These are phyloP conservation scores for Tupaia chinensis DNA, from an alignment of 2,113 vertebrate genomes.

Conservation along the genomic window DNA sequence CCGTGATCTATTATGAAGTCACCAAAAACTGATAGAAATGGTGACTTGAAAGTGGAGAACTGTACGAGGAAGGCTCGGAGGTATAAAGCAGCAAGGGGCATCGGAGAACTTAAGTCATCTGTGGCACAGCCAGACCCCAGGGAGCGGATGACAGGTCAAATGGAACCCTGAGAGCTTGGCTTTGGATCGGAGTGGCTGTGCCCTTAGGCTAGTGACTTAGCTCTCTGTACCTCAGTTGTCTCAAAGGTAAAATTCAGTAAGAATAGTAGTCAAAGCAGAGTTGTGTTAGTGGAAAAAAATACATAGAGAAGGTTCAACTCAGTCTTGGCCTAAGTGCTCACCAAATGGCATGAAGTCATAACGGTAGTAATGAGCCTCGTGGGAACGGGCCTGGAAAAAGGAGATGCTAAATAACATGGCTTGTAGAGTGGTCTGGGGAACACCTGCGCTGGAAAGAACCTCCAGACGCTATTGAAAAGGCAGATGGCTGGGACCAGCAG, in stretches of 20 bases:
- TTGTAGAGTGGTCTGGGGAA: not conserved
- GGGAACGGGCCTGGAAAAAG: not conserved
- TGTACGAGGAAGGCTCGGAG: not conserved
- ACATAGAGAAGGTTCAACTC: not conserved
- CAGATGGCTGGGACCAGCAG: not conserved
- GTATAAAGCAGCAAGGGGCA: not conserved
- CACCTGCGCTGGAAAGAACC: not conserved
- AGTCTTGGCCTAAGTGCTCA: not conserved
- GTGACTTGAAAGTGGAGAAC: not conserved
- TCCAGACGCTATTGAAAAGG: not conserved
- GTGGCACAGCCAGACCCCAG: accelerated
- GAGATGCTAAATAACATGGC: not conserved
- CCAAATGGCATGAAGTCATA: not conserved
- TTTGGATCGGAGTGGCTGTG: not conserved
- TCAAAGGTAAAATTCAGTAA: not conserved
- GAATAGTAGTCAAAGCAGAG: not conserved
- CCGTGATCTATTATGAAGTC: not conserved
- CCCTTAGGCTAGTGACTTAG: not conserved
- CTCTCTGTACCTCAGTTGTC: not conserved
- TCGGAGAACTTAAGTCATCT: not conserved
- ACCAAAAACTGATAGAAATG: not conserved
- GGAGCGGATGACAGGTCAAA: not conserved
- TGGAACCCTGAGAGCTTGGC: not conserved
- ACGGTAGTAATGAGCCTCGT: not conserved
- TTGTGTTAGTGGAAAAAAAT: not conserved